These are phyloP conservation scores for Hirtodrosophila confusa DNA, from an alignment of 2,888 invertebrate genomes.

Conservation along the genomic window DNA sequence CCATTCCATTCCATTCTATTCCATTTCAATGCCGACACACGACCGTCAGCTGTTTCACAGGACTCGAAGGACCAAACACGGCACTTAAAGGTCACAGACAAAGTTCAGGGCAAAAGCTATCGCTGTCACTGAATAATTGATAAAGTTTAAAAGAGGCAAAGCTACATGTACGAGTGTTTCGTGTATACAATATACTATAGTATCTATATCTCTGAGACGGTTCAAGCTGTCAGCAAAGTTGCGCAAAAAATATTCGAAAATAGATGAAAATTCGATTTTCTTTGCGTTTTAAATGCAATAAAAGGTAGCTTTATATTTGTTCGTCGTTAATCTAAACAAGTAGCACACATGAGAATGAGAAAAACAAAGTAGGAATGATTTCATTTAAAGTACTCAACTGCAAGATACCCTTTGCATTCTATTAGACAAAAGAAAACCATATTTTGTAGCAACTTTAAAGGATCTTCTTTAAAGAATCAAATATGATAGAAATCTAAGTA, in stretches of 20 bases:
- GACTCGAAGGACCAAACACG: conserved; percentile 33
- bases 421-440: too few relatives aligned
- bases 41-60: conserved; percentile 50
- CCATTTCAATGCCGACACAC: conserved; percentile 26
- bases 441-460: too few relatives aligned
- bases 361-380: neutral
- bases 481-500: too few relatives aligned
- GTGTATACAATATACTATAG: neutral
- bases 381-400: too few relatives aligned
- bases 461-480: too few relatives aligned
- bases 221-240: conserved; percentile 35
- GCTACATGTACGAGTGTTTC: conserved; percentile 4
- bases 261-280: conserved; percentile 40
- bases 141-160: conserved; percentile 52
- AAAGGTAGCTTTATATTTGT: conserved; percentile 40
- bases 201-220: conserved; percentile 7
- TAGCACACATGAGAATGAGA: conserved; percentile 21
- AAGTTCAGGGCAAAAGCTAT: conserved; percentile 72
- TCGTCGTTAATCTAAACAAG: conserved; percentile 61
- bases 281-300: conserved; percentile 40
- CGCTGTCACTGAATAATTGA: conserved; percentile 67
- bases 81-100: conserved; percentile 55
- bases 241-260: conserved; percentile 31
- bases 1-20: too few relatives aligned
- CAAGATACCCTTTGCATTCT: too few relatives aligned